These are phyloP conservation scores for Mylabris sibirica DNA, from an alignment of 2,888 invertebrate species.

Conservation along the genomic window DNA sequence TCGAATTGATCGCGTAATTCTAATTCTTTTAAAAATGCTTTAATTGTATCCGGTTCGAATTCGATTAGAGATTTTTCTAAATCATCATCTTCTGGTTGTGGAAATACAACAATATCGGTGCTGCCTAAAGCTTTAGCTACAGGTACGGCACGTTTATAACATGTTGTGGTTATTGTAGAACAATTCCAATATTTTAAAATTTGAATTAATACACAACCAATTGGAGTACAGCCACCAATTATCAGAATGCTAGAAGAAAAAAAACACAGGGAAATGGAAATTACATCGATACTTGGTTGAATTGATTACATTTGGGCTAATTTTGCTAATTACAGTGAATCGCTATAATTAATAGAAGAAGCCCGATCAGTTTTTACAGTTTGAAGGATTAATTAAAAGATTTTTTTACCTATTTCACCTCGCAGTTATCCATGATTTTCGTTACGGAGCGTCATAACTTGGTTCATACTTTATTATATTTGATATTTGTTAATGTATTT, in stretches of 20 bases:
- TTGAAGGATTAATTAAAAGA: too few species aligned
- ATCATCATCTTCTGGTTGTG: conserved; percentile 42
- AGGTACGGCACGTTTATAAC: conserved; percentile 63
- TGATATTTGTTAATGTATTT: too few species aligned
- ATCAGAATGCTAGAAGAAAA: conserved; percentile 63
- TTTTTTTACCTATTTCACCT: too few species aligned
- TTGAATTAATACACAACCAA: conserved; percentile 68
- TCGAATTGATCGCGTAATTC: conserved; percentile 53
- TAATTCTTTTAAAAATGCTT: conserved; percentile 50
- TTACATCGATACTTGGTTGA: too few species aligned
- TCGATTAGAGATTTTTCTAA: conserved; percentile 29
- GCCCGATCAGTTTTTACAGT: too few species aligned
- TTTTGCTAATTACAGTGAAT: too few species aligned
- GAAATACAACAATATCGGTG: conserved; percentile 62
- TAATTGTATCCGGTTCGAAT: conserved; percentile 19
- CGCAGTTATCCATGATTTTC: too few species aligned
- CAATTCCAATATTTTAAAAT: conserved; percentile 65
- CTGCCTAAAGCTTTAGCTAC: conserved; percentile 67
- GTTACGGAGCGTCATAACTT: too few species aligned
- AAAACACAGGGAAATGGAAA: too few species aligned
- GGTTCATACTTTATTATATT: too few species aligned
- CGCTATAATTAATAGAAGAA: too few species aligned
- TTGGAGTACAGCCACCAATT: conserved; percentile 66
- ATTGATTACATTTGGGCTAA: too few species aligned
- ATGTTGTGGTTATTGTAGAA: conserved; percentile 65